Conservation (phyloP, 2,113 vertebrate genomes). For the Mus pahari region DNA sequence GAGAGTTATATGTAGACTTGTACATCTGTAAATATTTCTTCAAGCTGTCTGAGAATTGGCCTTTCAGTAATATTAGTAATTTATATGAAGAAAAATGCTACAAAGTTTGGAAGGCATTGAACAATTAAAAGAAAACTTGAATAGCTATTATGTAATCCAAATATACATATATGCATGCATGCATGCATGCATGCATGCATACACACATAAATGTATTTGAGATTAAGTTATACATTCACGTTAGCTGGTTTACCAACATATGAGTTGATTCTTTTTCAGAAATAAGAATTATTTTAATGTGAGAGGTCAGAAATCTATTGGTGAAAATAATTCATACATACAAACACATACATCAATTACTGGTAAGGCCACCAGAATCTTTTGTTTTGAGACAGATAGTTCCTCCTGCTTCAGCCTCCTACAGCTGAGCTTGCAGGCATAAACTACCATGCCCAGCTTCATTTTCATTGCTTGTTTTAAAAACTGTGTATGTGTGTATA, state of each 20-base stretch:
- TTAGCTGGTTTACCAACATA: slow-evolving; percentile 24
- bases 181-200: no score
- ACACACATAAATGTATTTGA: no score
- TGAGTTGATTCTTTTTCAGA: slow-evolving; percentile 33
- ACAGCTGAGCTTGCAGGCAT: neutral
- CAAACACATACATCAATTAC: neutral
- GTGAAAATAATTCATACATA: neutral
- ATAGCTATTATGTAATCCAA: neutral
- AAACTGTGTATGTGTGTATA: neutral
- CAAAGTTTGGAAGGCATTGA: slow-evolving; percentile 9
- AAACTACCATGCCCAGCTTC: neutral
- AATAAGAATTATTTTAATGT: slow-evolving; percentile 47
- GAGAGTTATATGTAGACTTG: neutral
- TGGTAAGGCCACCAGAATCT: neutral
- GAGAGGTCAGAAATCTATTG: slow-evolving; percentile 53
- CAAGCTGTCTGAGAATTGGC: slow-evolving; percentile 4
- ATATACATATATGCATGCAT: no score
- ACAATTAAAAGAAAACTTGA: neutral
- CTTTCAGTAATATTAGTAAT: slow-evolving; percentile 51
- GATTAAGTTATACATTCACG: slow-evolving; percentile 35
- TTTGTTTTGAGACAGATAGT: neutral
- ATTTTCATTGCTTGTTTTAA: slow-evolving; percentile 26
- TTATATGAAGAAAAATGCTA: slow-evolving; percentile 35
- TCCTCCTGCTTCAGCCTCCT: neutral
- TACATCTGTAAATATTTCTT: slow-evolving; percentile 45